Base-by-base conservation (phyloP, 2,888 invertebrate species). In the Oxystoma pomonae region DNA sequence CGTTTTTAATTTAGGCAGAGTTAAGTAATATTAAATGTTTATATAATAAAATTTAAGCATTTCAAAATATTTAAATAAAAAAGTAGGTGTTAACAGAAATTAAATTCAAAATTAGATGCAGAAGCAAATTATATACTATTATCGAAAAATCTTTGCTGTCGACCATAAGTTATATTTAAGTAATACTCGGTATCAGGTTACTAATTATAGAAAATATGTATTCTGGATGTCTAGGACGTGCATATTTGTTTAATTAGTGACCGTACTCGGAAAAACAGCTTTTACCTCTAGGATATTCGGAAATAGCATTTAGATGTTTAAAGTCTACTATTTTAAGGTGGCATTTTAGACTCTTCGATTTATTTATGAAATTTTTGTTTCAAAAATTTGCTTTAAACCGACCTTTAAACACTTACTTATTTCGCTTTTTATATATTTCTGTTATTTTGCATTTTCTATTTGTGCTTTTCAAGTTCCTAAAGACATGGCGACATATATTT, bases 321-420 rank as follows among this genome's bases (percentile, higher is more conserved):
- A 67, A 64, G 67, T 68, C 68, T 67, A 71, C 69, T 73, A 70
- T 70, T 70, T 70, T 67, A 69, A 70, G 70, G 70, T 76, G 75
- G 75, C 76, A 75, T 76, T 76, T 76, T 74, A 72, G 74, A 74
- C 74, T 63, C 66, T 63, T 60, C 60, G 61, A 52, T 52, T 35
- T 53, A 57, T 57, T 55, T 20, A 18, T n/a, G 59, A 56, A 56
- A 16, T n/a, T n/a, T n/a, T n/a, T n/a, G n/a, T n/a, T n/a, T n/a
- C n/a, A n/a, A n/a, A n/a, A n/a, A n/a, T n/a, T n/a, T n/a, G 35
- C 50, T 53, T 9, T 49, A 60, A 1, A 9, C 57, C 17, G 61
- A 51, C 57, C 53, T 59, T 55, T 35, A 52, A 59, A 61, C 61
- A 61, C 64, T 59, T 62, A 57, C 63, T 59, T 22, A 52, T 35